Evolutionary conservation across 1,140 invertebrate species (phyloP), one percentile per base, ranked within the genome.

Genomic region (Hetaerina americana): DNA sequence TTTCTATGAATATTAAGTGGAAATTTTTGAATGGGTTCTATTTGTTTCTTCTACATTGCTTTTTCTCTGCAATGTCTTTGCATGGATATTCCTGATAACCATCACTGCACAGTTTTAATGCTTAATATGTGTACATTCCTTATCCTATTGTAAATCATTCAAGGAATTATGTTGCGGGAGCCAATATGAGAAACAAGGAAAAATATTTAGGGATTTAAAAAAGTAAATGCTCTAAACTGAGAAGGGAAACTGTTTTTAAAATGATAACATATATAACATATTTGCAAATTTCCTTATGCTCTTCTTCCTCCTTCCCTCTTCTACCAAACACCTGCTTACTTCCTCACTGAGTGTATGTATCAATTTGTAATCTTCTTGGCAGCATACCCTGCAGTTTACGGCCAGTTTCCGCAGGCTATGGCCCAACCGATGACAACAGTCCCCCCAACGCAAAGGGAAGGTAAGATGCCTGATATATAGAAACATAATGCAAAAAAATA

Each of bases 341-440:
- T 57, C 40, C 40, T 57, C 40, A 57, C 40, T 57, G 40, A 57
- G 40, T 57, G 40, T 57, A 57, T 57, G 40, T 57, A 57, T 57
- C 40, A 57, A 57, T 57, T 57, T 57, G 87, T 88, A 77, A 76
- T 78, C 79, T 84, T 85, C 83, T 89, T 87, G 87, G 87, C 92
- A 90, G 93, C 94, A 84, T 96, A 95, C 84, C 93, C 94, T 81
- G 91, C 93, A 83, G 92, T 95, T 81, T 96, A 96, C 85, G 91
- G 93, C 80, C 93, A 96, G 87, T 94, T 95, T 85, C 93, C 95
- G 84, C 94, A 96, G 87, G 92, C 93, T 79, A 90, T 96, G 79
- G 90, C 92, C 79, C 93, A 93, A 83, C 92, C 94, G 81, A 89
- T 95, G 85, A 90, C 92, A 78, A 90, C 93, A 77, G 91, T 95